Evolutionary conservation across 1,140 invertebrate species (phyloP).

Genomic region (Chionoecetes opilio): DNA sequence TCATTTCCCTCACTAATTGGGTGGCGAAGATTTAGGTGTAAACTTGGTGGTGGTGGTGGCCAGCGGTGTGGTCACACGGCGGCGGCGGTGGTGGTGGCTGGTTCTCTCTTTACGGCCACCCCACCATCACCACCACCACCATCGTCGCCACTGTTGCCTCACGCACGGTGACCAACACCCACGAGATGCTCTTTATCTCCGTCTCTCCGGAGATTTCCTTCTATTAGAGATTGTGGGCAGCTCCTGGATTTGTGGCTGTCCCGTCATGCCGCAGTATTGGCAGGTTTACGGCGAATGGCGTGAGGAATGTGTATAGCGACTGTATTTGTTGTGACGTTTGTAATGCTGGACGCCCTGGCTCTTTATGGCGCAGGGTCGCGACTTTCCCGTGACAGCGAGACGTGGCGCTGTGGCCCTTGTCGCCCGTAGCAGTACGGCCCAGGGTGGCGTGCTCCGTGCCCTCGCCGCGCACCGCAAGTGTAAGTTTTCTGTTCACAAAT

Average conservation of each 20-base stretch:
- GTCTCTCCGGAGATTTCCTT: neutral
- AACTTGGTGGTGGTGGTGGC: slow-evolving; percentile 66
- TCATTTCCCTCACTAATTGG: slow-evolving; percentile 79
- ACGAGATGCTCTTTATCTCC: neutral
- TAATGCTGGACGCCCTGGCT: slow-evolving; percentile 64
- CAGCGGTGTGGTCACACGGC: slow-evolving; percentile 65
- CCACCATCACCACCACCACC: neutral
- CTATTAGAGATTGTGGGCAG: neutral
- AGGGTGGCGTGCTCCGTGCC: slow-evolving; percentile 25
- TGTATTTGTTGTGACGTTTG: slow-evolving; percentile 64
- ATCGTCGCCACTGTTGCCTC: slow-evolving; percentile 7
- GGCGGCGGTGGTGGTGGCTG: slow-evolving; percentile 61
- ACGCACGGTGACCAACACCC: neutral
- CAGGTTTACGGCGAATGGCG: slow-evolving; percentile 17
- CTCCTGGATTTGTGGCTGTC: neutral
- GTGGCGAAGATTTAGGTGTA: slow-evolving; percentile 77
- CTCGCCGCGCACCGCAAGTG: slow-evolving; percentile 55
- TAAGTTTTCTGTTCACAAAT: slow-evolving; percentile 79
- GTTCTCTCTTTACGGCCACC: slow-evolving; percentile 32
- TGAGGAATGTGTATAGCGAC: neutral
- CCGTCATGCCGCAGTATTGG: neutral
- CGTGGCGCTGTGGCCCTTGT: slow-evolving; percentile 37
- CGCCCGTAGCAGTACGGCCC: neutral
- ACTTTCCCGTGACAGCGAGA: slow-evolving; percentile 42
- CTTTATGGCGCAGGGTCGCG: slow-evolving; percentile 74